A percentile compares a stretch with the other conserved stretches of the same genome.
These are phyloP conservation scores for Saccostrea echinata DNA, from an alignment of 1,140 invertebrate genomes.

Conservation along the genomic window DNA sequence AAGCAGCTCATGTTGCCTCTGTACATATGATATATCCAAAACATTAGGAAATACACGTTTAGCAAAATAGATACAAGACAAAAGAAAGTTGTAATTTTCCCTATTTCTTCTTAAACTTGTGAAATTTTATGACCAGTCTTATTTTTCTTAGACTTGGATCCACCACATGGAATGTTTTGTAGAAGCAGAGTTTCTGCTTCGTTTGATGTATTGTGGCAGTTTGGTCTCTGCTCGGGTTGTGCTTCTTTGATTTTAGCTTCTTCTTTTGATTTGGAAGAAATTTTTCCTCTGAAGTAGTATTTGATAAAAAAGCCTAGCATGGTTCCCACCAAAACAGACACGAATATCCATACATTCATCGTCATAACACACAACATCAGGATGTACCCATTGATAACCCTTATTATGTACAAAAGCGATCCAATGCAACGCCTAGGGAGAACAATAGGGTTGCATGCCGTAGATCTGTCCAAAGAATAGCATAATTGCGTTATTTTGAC, in stretches of 20 bases:
- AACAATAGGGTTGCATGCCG: not conserved
- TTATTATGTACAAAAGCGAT: not conserved
- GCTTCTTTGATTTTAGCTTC: not conserved
- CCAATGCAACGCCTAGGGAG: not conserved
- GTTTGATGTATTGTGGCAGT: not conserved
- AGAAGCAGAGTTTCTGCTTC: not conserved
- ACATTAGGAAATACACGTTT: too few species aligned
- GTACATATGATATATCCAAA: too few species aligned
- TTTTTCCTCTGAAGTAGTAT: not conserved
- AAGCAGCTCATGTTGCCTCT: too few species aligned
- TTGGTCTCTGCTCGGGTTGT: not conserved
- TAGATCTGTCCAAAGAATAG: not conserved
- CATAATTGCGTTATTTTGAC: not conserved
- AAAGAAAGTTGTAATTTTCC: not conserved
- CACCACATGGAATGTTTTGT: not conserved
- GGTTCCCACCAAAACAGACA: conserved; percentile 48
- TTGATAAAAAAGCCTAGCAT: not conserved
- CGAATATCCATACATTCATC: conserved; percentile 60
- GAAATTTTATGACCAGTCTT: not conserved
- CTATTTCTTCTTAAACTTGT: not conserved
- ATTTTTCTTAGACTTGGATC: not conserved
- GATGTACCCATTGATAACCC: conserved; percentile 48
- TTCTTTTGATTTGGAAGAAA: not conserved
- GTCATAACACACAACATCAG: conserved; percentile 60
- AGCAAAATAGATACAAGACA: too few species aligned